These are phyloP conservation scores for Drosophila fungiperda DNA, from an alignment of 2,888 invertebrate species.

Conservation along the genomic window DNA sequence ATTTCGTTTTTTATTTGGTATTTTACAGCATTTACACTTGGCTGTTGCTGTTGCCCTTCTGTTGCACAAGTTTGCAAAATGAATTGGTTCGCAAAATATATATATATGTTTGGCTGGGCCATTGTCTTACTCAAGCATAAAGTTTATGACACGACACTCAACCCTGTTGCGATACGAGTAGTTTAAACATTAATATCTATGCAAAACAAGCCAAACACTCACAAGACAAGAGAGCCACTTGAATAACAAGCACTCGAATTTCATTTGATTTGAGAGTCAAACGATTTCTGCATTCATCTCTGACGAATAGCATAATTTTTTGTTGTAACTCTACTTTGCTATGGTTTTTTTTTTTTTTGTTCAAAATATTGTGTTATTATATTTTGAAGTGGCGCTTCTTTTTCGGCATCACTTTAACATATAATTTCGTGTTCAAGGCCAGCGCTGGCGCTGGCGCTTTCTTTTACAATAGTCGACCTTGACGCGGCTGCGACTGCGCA, in stretches of 20 bases:
- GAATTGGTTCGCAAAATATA: constrained; percentile 56
- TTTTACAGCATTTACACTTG: constrained; percentile 8
- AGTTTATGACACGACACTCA: constrained; percentile 60
- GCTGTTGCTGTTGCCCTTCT: constrained; percentile 13
- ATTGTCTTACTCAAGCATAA: constrained; percentile 79
- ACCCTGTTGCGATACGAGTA: constrained; percentile 45
- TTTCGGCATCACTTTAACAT: constrained; percentile 53
- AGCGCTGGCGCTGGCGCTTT: constrained; percentile 64
- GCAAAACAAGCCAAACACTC: constrained; percentile 51
- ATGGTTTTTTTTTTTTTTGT: constrained; percentile 9
- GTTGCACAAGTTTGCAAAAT: constrained; percentile 70
- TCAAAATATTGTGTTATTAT: neutral
- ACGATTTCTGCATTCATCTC: constrained; percentile 52
- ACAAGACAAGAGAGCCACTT: constrained; percentile 36
- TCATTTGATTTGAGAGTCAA: constrained; percentile 10
- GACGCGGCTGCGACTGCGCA: constrained; percentile 75
- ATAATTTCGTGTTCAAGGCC: constrained; percentile 78
- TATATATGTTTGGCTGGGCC: constrained; percentile 25
- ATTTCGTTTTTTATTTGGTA: constrained; percentile 25
- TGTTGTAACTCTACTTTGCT: neutral
- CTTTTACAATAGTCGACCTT: constrained; percentile 82
- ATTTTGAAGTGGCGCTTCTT: constrained; percentile 19
- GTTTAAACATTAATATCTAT: constrained; percentile 61
- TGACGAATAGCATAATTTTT: constrained; percentile 7
- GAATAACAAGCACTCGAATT: constrained; percentile 9